phyloP scores from a whole-genome alignment of 35 echinoderm and acorn worm genomes.

The Apostichopus parvimensis region DNA sequence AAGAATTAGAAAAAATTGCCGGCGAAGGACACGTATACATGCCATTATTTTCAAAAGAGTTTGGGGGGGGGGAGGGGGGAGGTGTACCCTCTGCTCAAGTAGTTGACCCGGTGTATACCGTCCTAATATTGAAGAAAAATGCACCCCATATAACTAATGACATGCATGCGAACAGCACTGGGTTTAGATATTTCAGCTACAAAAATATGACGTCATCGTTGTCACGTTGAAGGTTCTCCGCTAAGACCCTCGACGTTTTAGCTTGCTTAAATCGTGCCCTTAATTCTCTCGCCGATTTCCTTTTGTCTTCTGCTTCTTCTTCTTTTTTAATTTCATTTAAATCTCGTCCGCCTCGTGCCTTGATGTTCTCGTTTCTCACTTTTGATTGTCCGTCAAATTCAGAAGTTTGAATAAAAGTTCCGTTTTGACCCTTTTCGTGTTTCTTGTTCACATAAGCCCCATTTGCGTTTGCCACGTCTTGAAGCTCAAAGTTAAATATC shows the following conservation, averaged over 20 bases:
- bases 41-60: no score
- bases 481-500: constrained; percentile 19
- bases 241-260: not conserved
- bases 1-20: no score
- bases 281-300: constrained; percentile 6
- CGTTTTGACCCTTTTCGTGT: not conserved
- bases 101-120: no score
- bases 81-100: no score
- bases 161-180: no score
- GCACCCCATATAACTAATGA: no score
- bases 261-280: constrained; percentile 21
- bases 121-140: no score
- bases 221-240: not conserved
- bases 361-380: not conserved
- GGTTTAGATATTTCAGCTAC: not conserved
- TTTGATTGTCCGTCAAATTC: not conserved
- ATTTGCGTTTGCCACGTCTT: not conserved
- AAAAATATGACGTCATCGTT: constrained; percentile 29
- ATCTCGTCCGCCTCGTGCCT: not conserved
- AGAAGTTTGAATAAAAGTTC: not conserved
- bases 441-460: not conserved
- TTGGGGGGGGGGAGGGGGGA: no score
- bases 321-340: not conserved
- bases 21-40: no score
- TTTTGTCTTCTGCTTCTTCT: not conserved